These are phyloP conservation scores for Stigmatopora argus DNA, from an alignment of 2,113 vertebrate species.

Conservation along the genomic window DNA sequence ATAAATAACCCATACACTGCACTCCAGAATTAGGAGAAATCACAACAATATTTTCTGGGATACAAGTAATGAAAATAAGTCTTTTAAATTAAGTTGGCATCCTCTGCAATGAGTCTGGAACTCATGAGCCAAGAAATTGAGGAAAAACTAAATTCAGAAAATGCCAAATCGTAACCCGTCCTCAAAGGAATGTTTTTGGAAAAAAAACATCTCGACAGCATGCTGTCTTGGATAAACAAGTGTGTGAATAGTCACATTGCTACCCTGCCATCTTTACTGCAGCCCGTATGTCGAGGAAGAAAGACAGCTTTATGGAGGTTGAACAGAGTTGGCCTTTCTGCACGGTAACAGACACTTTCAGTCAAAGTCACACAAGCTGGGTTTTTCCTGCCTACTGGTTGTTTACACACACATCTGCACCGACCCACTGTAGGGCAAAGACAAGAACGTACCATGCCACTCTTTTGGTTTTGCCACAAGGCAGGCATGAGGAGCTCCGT, in stretches of 20 bases:
- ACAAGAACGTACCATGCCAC: neutral
- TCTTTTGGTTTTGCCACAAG: conserved; percentile 22
- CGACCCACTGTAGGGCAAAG: conserved; percentile 21
- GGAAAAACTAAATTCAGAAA: conserved; percentile 14
- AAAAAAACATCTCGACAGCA: conserved; percentile 45
- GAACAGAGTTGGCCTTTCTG: conserved; percentile 67
- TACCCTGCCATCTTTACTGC: conserved; percentile 37
- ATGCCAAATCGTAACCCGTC: conserved; percentile 33
- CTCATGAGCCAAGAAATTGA: conserved; percentile 1
- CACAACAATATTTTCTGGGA: neutral
- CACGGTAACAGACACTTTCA: conserved; percentile 51
- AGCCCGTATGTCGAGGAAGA: conserved; percentile 45
- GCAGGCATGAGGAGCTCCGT: conserved; percentile 41
- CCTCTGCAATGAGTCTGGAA: neutral
- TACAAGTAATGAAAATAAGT: neutral
- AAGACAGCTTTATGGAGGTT: conserved; percentile 61
- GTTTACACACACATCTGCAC: conserved; percentile 52
- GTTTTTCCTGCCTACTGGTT: conserved; percentile 45
- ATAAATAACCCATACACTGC: neutral
- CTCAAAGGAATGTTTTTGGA: conserved; percentile 27
- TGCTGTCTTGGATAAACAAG: conserved; percentile 59
- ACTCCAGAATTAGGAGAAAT: neutral
- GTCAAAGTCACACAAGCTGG: conserved; percentile 37
- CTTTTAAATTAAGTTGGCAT: neutral
- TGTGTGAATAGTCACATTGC: conserved; percentile 54